These are phyloP conservation scores for Coendou prehensilis DNA, from an alignment of 2,797 vertebrate species.

Conservation along the genomic window DNA sequence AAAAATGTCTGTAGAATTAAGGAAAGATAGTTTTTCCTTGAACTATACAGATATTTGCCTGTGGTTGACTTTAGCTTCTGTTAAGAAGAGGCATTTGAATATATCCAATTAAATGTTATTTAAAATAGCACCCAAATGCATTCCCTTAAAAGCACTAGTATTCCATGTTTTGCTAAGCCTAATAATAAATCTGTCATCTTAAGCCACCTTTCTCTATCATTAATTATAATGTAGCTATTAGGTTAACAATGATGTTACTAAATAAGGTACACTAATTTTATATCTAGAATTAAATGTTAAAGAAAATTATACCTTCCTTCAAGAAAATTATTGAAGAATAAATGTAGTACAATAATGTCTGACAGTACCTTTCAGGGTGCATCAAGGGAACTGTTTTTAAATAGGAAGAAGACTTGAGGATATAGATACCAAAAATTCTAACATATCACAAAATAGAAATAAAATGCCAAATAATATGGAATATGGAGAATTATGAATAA, in stretches of 20 bases:
- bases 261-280: conserved; percentile 76
- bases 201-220: conserved; percentile 70
- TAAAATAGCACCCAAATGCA: conserved; percentile 74
- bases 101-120: conserved; percentile 64
- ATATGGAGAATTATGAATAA: neutral
- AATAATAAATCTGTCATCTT: conserved; percentile 76
- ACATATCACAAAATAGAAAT: neutral
- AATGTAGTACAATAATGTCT: conserved; percentile 70
- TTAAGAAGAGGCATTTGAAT: conserved; percentile 64
- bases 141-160: conserved; percentile 53
- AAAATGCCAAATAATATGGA: neutral
- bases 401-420: conserved; percentile 44
- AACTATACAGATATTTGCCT: conserved; percentile 48
- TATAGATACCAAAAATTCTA: neutral
- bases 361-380: conserved; percentile 61
- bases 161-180: conserved; percentile 70
- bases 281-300: conserved; percentile 71
- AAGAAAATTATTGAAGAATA: conserved; percentile 76
- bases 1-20: conserved; percentile 38
- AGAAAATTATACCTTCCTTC: conserved; percentile 79
- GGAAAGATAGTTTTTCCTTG: conserved; percentile 46
- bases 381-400: conserved; percentile 48
- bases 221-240: conserved; percentile 81
- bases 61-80: conserved; percentile 60
- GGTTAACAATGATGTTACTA: conserved; percentile 79